Evolutionary conservation across 2,113 vertebrate genomes (phyloP), one percentile per base, ranked within the genome.

Genomic region (Aplodontia rufa): DNA sequence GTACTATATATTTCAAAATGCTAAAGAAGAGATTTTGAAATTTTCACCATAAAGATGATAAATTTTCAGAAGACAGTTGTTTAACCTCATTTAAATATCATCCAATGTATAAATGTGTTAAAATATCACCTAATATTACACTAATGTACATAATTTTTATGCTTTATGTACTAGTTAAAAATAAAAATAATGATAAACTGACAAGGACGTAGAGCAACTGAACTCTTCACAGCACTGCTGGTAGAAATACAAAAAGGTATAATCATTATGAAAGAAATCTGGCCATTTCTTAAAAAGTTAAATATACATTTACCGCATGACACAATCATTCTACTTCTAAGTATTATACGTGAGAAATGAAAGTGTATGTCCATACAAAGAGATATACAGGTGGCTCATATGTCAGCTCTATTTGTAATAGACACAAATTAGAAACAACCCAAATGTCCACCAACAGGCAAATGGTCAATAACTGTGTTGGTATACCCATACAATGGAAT

Each of bases 371-470:
- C 45, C 80, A 82, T 19, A 16, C 26, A 60, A 69, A 94, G 58
- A 88, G 28, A 85, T 12, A 22, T 37, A 80, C 6, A 30, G 37
- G 74, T 76, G 58, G n/a, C 12, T 86, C 51, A 53, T n/a, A n/a
- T 24, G 32, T 92, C 80, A 90, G 35, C 49, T 81, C 81, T 92
- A 96, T 49, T 79, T 30, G 2, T 60, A 94, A 92, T 3, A 82
- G 45, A 22, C 60, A 64, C 9, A 76, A 90, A 37, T 45, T 47
- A 94, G 37, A 49, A 92, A 69, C 7, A 47, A 83, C 17, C 19
- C 58, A 83, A 35, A 35, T 22, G 37, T 13, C 40, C 19, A 83
- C 28, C 28, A 47, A 35, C 19, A 83, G 9, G 49, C 20, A 28
- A 62, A 32, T 35, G 17, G 14, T 35, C 37, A 47, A 81, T 17